A percentile compares a stretch with the other conserved stretches of the same genome.
These are phyloP conservation scores for Tautogolabrus adspersus DNA, from an alignment of 2,113 vertebrate species.

Conservation along the genomic window DNA sequence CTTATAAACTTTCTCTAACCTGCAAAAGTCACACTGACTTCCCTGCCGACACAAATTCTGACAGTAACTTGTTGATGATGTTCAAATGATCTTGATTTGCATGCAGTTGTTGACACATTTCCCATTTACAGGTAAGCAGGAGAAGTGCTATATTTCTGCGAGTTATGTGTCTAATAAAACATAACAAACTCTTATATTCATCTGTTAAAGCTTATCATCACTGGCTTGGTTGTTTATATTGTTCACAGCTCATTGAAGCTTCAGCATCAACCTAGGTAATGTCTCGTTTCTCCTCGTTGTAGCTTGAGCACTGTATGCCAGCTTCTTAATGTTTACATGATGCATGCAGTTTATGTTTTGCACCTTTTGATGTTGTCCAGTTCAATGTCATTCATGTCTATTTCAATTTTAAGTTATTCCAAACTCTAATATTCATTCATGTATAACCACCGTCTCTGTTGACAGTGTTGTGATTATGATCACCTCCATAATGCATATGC, in stretches of 20 bases:
- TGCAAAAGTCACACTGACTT: neutral
- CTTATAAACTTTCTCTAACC: constrained; percentile 4
- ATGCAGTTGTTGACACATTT: constrained; percentile 57
- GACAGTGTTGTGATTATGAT: neutral
- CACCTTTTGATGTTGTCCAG: neutral
- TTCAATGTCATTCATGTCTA: neutral
- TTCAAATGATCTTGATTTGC: constrained; percentile 42
- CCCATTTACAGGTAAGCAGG: constrained; percentile 44
- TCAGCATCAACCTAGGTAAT: constrained; percentile 86
- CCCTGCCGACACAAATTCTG: constrained; percentile 2
- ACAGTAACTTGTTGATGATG: neutral
- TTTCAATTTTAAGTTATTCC: neutral
- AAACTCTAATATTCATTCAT: constrained; percentile 17
- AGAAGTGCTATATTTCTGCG: constrained; percentile 32
- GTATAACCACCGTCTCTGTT: constrained; percentile 7
- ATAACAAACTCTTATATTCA: constrained; percentile 52
- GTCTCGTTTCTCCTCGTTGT: constrained; percentile 65
- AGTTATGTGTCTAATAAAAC: constrained; percentile 51
- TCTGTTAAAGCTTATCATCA: constrained; percentile 58
- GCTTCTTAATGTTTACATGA: constrained; percentile 9
- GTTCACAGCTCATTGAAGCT: constrained; percentile 88
- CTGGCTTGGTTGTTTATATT: constrained; percentile 76
- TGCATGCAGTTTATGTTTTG: constrained; percentile 49
- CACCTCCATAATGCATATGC: neutral
- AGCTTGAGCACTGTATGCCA: constrained; percentile 52